These are phyloP conservation scores for Temnothorax unifasciatus DNA, from an alignment of 2,888 invertebrate species.

Conservation along the genomic window DNA sequence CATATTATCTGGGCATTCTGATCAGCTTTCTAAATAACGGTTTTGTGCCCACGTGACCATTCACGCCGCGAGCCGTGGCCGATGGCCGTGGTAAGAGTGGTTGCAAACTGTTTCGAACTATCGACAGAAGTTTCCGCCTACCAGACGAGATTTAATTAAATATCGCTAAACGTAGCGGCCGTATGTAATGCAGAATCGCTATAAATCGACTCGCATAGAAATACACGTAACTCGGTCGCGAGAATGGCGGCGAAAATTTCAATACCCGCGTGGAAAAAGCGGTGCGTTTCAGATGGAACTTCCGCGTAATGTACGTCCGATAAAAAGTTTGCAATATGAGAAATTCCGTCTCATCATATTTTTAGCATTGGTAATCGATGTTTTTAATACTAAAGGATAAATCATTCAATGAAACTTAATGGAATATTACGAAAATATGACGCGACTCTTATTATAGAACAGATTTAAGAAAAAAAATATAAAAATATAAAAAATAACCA, in stretches of 20 bases:
- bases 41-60: conserved; percentile 64
- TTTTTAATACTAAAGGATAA: conserved; percentile 1
- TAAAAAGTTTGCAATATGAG: conserved; percentile 46
- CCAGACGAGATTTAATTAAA: conserved; percentile 80
- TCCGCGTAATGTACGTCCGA: conserved; percentile 42
- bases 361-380: conserved; percentile 12
- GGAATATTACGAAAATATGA: not conserved
- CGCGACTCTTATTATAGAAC: not conserved
- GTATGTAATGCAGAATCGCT: conserved; percentile 55
- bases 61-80: conserved; percentile 68
- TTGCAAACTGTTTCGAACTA: conserved; percentile 77
- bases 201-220: conserved; percentile 52
- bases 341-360: conserved; percentile 34
- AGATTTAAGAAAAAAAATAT: not conserved
- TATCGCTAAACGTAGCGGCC: conserved; percentile 71
- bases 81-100: conserved; percentile 72
- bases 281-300: conserved; percentile 41
- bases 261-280: conserved; percentile 46
- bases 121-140: conserved; percentile 78
- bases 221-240: conserved; percentile 52
- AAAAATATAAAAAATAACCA: too few relatives aligned
- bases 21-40: conserved; percentile 43
- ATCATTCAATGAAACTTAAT: not conserved
- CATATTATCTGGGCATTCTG: conserved; percentile 34
- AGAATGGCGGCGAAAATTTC: conserved; percentile 44